Base-by-base conservation (phyloP, 2,113 vertebrate species). In the Leucopsar rothschildi region DNA sequence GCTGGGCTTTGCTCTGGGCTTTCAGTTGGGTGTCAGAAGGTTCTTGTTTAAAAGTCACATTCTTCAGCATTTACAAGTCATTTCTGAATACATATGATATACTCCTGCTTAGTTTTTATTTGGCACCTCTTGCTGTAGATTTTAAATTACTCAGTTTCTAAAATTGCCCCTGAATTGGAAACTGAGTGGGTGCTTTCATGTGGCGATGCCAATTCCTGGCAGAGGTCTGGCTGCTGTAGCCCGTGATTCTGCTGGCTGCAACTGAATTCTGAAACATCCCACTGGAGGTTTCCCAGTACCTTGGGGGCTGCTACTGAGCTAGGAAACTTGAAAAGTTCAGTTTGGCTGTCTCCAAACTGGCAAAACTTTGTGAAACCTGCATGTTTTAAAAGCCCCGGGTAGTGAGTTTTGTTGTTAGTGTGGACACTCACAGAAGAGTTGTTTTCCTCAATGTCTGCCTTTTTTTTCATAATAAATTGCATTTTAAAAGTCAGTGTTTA, bases 291-390 rank as follows among this genome's bases (percentile, higher is more conserved):
- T 79, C 65, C 52, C 39, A 35, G 33, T 27, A 21, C 33, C 18
- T 11, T 1, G 0, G 16, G 28, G 31, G 28, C 65, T 1, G 0
- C 57, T 72, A 8, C 12, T 61, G 49, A 39, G 10, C 37, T 47
- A 15, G 9, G 52, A 40, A 53, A 33, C 35, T 90, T 12, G n/a
- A n/a, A 66, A 73, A 49, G 22, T 47, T 81, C 35, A 2, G 1
- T 71, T 70, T 78, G 42, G 1, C 28, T 49, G 13, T 70, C 25
- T 83, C 13, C 4, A 37, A 39, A 63, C 25, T 70, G 55, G 21
- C n/a, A 80, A 80, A 94, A 11, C 19, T 17, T 63, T 70, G 45
- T n/a, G 59, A 88, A 45, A 70, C 28, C 8, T 59, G 59, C 6
- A 2, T 60, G 23, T 53, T 95, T 76, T 69, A 73, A 53, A 68